Base-by-base conservation (phyloP, 2,888 invertebrate species). In the Ctena decussata region DNA sequence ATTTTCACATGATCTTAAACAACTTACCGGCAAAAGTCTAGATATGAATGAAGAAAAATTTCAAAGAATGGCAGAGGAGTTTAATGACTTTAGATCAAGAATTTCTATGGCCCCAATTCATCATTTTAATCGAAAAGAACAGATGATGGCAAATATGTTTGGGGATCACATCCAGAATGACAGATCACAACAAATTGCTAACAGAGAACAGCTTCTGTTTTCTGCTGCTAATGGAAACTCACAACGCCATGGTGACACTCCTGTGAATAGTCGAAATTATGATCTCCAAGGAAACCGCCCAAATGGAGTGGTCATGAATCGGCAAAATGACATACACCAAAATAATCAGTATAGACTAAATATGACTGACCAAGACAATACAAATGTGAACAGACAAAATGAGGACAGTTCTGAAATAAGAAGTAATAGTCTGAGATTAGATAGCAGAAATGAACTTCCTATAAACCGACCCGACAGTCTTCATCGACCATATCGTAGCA, bases 61-160 rank as follows among this genome's bases (percentile, higher is more conserved):
- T 79, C 88, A 88, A 80, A 78, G 85, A 85, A 88, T 88, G 88
- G 88, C 88, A n/a, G 88, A 88, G 77, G 85, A 85, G 49, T 88
- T 85, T 57, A 83, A 85, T 41, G 88, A 88, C 30, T 88, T 88
- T 60, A 32, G 88, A 41, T 41, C 72, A 21, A 41, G 72, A 65
- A 32, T 65, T 1, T 65, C 65, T 11, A 65, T 65, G 65, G 65
- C 65, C 11, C 65, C 65, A 6, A 65, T 65, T 30, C 65, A 65
- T 65, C 65, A 65, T 35, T 65, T 65, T 18, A 30, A 30, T 35
- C 27, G 65, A 35, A 65, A 65, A 65, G 65, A 65, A 21, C 65
- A 65, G 21, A 65, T 65, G 65, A 35, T 35, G 32, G 11, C 11
- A 1, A 30, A n/a, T 57, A 65, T 65, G 65, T 12, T 65, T 65